A percentile compares a stretch with the other conserved stretches of the same genome.
These are phyloP conservation scores for Pithys albifrons DNA, from an alignment of 2,113 vertebrate species.

Conservation along the genomic window DNA sequence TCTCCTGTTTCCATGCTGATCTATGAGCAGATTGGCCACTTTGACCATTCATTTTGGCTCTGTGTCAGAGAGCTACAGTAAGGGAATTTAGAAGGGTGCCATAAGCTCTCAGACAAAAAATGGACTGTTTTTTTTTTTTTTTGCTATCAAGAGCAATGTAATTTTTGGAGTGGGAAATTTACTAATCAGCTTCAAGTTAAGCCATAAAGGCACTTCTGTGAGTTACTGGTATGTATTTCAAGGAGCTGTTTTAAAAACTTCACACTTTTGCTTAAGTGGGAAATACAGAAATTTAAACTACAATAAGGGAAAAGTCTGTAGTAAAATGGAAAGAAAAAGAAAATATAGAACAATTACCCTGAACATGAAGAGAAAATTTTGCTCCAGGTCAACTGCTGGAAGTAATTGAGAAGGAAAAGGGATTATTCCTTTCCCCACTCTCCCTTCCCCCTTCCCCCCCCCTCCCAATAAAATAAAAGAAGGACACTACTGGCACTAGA, in stretches of 20 bases:
- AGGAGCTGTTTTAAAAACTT: background rate
- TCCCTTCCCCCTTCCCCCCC: rapidly evolving
- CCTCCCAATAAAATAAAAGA: background rate
- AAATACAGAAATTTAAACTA: background rate
- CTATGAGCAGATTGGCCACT: background rate
- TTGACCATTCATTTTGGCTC: background rate
- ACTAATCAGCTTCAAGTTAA: background rate
- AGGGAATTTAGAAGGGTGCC: background rate
- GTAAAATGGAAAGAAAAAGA: background rate
- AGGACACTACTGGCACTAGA: background rate
- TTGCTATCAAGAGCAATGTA: too few species aligned
- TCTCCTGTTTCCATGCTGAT: background rate
- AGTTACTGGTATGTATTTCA: background rate
- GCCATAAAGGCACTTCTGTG: background rate
- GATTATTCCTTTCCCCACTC: rapidly evolving
- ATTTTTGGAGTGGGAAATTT: background rate
- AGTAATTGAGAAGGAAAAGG: background rate
- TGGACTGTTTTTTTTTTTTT: background rate
- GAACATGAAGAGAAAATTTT: background rate
- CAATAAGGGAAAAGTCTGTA: background rate
- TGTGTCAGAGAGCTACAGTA: background rate
- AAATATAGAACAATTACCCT: background rate
- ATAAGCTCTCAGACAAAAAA: background rate
- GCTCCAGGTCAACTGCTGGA: background rate
- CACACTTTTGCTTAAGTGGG: background rate